Evolutionary conservation across 2,113 vertebrate genomes (phyloP), one percentile per base, ranked within the genome.

Genomic region (Ictidomys tridecemlineatus): DNA sequence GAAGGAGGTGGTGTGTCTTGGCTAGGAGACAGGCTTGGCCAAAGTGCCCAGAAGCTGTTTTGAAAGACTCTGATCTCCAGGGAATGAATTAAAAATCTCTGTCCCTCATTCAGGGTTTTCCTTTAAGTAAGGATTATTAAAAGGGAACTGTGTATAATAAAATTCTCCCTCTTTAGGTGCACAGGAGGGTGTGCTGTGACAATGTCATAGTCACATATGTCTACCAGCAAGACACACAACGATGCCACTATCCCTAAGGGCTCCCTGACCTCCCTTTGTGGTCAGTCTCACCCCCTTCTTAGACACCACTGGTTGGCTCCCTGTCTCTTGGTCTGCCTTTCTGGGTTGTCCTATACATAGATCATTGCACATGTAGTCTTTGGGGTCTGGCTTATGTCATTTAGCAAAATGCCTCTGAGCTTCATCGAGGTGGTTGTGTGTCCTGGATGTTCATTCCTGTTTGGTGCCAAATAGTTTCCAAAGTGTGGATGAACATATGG

Each of bases 131-230:
- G 34, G 82, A 45, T 63, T 77, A 74, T n/a, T 1, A 4, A 86
- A 58, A 56, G 32, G 37, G 56, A 48, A 72, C 67, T 85, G 32
- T 14, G 14, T 39, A 11, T 20, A 51, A 22, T 74, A 22, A 39
- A 61, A 63, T 34, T n/a, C 14, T 42, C 37, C 79, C 30, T 78
- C 37, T 51, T 53, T n/a, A 12, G n/a, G 28, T 30, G 13, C 16
- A 8, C 8, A 37, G 53, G 78, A 39, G 9, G n/a, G 7, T 63
- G 56, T 37, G 18, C 78, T 83, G 82, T 20, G 48, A 51, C 51
- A 58, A 26, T 0, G 0, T 65, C 1, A 1, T 8, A 51, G 78
- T 74, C 20, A 58, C 32, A 13, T 1, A 1, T 37, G 0, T n/a
- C 18, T 37, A 2, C 30, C 73, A 14, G 11, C 10, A 18, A n/a